Evolutionary conservation across 2,113 vertebrate genomes (phyloP), one percentile per base, ranked within the genome.

Genomic region (Pelobates fuscus): DNA sequence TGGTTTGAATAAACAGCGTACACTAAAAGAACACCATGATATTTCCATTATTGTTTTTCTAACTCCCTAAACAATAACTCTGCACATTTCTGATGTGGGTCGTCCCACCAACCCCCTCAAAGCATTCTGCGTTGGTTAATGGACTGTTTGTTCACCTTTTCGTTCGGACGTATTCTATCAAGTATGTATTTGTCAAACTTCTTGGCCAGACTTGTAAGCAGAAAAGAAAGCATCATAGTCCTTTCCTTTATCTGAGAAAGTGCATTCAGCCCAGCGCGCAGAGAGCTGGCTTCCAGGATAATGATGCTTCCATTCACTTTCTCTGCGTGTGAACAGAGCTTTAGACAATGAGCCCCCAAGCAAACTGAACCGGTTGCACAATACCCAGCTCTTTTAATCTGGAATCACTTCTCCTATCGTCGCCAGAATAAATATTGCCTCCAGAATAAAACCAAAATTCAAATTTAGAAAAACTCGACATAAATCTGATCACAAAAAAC

Each of bases 251-350:
- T 37, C 60, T 37, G 8, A 5, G 60, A 63, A 63, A 32, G 14
- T 8, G 37, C 37, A 2, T 41, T 41, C 37, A 41, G 7, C 7
- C 14, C 7, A 41, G 7, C 7, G 37, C 14, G 12, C 43, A 30
- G 60, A 37, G 62, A 57, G 57, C 76, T 81, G 82, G 62, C 26
- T 80, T 83, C 82, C 83, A 91, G 88, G 85, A 85, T 90, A 91
- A 91, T 91, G 84, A 87, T 83, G 63, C 81, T 80, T 78, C 86
- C 84, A 92, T 91, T 92, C 86, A 91, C 89, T 89, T 90, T 83
- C 88, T 84, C 77, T 79, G 80, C 78, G 60, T 78, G 79, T 92
- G 89, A 91, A 92, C 87, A 87, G 87, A 71, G 78, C 79, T 78
- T 78, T 81, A n/a, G 80, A 88, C 85, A 91, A 91, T 84, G 85